A percentile compares a stretch with the other conserved stretches of the same genome.
phyloP scores from a whole-genome alignment of 2,888 invertebrate genomes.

The Apomyelois bistriatella region DNA sequence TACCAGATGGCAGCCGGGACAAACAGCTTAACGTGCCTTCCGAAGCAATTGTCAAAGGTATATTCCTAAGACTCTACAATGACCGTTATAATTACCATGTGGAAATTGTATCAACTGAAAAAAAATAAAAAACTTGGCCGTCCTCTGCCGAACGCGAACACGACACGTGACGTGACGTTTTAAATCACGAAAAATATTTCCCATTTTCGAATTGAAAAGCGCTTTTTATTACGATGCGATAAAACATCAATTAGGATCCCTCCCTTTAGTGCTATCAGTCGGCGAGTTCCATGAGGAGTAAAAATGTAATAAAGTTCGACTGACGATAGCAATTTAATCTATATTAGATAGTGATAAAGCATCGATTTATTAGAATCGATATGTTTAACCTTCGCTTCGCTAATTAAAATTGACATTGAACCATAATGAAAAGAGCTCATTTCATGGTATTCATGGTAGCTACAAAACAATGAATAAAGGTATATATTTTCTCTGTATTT shows the following conservation, averaged over 20 bases:
- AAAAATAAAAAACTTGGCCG: not conserved
- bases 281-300: not conserved
- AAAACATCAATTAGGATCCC: slow-evolving; percentile 9
- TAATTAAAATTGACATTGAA: not conserved
- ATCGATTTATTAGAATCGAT: not conserved
- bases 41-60: too few species aligned
- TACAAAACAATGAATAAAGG: too few species aligned
- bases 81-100: too few species aligned
- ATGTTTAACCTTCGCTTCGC: not conserved
- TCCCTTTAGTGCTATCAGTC: not conserved
- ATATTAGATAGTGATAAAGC: slow-evolving; percentile 1
- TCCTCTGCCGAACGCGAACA: not conserved
- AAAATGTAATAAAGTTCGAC: not conserved
- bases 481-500: too few species aligned
- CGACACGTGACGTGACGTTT: not conserved
- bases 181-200: not conserved
- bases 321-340: not conserved
- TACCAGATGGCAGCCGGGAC: too few species aligned
- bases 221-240: not conserved
- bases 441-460: too few species aligned
- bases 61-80: too few species aligned
- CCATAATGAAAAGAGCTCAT: not conserved
- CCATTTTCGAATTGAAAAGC: not conserved
- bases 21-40: too few species aligned
- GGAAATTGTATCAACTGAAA: too few species aligned